These are phyloP conservation scores for Dinomys branickii DNA, from an alignment of 2,113 vertebrate species.

Conservation along the genomic window DNA sequence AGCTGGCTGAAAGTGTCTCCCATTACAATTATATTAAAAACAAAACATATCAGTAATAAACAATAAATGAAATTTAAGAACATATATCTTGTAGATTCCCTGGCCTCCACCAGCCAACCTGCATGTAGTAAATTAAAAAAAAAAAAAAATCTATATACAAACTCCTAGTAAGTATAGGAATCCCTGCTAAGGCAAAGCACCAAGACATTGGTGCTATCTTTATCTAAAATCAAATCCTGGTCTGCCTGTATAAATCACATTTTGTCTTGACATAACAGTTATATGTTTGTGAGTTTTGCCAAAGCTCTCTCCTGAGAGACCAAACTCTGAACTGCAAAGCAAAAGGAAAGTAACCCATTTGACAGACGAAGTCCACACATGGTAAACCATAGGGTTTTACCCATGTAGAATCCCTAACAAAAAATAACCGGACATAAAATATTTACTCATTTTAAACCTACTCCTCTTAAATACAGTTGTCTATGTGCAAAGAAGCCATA, in stretches of 20 bases:
- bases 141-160: not conserved
- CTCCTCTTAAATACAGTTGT: not conserved
- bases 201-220: not conserved
- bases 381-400: not conserved
- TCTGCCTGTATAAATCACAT: not conserved
- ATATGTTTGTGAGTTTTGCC: not conserved
- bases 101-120: not conserved
- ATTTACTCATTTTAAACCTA: not conserved
- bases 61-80: not conserved
- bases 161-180: not conserved
- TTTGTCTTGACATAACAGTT: conserved; percentile 21
- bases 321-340: not conserved
- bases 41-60: not conserved
- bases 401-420: not conserved
- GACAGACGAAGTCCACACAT: not conserved
- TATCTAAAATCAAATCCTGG: not conserved
- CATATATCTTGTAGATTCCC: not conserved
- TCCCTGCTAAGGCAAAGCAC: not conserved
- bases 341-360: not conserved
- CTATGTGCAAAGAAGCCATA: conserved; percentile 51
- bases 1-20: not conserved
- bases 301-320: conserved; percentile 25
- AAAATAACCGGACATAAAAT: conserved; percentile 31
- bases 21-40: not conserved
- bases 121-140: not conserved